These are phyloP conservation scores for Oasisia sp. DNA, from an alignment of 2,888 invertebrate species.

Conservation along the genomic window DNA sequence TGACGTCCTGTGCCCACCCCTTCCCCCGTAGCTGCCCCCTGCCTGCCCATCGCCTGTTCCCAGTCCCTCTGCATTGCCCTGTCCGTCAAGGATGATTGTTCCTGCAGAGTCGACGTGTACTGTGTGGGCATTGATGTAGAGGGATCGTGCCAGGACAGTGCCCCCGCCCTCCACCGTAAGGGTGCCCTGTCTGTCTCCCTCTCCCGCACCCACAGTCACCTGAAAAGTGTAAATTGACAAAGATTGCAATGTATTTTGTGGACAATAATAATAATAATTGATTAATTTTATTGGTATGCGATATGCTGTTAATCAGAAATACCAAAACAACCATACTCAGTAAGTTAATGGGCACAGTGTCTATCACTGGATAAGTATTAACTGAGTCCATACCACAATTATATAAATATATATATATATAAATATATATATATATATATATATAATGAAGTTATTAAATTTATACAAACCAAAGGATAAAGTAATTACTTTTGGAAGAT, in stretches of 20 bases:
- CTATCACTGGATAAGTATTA: background rate
- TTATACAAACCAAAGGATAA: too few relatives aligned
- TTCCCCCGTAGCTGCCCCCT: background rate
- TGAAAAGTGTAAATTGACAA: background rate
- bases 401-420: background rate
- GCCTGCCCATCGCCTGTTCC: background rate
- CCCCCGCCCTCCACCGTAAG: background rate
- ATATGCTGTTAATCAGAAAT: too few relatives aligned
- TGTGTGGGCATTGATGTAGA: background rate
- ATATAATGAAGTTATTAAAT: background rate
- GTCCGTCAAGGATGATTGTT: background rate
- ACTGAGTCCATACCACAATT: background rate
- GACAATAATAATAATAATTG: too few relatives aligned
- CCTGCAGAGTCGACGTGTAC: background rate
- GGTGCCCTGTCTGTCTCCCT: background rate
- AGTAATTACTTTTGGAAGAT: background rate
- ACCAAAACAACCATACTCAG: too few relatives aligned
- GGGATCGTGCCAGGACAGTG: background rate
- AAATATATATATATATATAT: too few relatives aligned
- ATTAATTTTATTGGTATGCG: too few relatives aligned
- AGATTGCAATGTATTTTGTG: too few relatives aligned
- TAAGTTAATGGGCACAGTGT: background rate
- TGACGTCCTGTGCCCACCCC: background rate
- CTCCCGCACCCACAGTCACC: background rate
- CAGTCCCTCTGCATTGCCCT: background rate